Base-by-base conservation (phyloP, 2,113 vertebrate species). In the Carassius carassius region DNA sequence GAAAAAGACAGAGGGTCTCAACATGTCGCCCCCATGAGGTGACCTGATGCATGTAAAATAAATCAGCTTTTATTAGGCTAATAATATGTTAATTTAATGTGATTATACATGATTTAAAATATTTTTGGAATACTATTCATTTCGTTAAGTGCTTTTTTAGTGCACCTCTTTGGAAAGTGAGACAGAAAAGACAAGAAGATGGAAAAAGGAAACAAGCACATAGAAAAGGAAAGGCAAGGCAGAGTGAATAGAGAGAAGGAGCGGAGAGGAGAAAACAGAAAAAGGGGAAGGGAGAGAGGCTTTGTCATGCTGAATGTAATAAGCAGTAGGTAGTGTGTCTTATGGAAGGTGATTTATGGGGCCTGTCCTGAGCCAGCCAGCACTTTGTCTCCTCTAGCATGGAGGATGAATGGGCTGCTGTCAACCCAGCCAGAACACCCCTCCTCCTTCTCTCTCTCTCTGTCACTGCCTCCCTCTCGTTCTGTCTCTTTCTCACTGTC, bases 361-460 rank as follows among this genome's bases (percentile, higher is more conserved):
- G 88, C 87, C 90, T 90, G 90, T 90, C 85, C 90, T 86, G 80
- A 83, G 78, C 87, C 72, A 90, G 90, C 92, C 92, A 92, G 91
- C 87, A 90, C 92, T 91, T 86, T 93, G 91, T 93, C 92, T 92
- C 90, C 90, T 93, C 86, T 86, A 89, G 91, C 92, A 91, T 83
- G 87, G 89, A 93, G 89, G 90, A 94, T 94, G 91, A 94, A 94
- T 93, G 90, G 91, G 91, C 89, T 91, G 89, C 93, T 93, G 92
- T 94, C 91, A 91, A 85, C 67, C 73, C 67, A 62, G 90, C 89
- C 90, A 92, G 89, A 90, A 86, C 85, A 70, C 85, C 4, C 82
- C 81, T 21, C 49, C 65, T 72, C 51, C 47, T 12, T 37, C 49
- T 77, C 47, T 25, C 54, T 25, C 49, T 84, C 41, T 44, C 41